Base-by-base conservation (phyloP, 2,113 vertebrate genomes). In the Caloenas nicobarica region DNA sequence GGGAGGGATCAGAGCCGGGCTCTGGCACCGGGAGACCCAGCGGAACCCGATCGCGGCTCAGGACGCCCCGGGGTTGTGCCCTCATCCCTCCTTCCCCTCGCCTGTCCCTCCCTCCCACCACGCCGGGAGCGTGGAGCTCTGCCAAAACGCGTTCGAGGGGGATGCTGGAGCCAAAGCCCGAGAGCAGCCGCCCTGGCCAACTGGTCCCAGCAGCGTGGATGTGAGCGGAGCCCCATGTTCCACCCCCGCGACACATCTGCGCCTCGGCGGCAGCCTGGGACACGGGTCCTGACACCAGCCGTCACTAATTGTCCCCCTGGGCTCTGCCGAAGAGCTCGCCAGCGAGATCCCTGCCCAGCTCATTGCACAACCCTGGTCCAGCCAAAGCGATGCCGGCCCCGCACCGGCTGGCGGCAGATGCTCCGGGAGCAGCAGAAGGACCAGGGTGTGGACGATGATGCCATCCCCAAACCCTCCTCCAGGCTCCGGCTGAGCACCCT, bases 1-100 rank as follows among this genome's bases (percentile, higher is more conserved):
- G 11, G n/a, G 62, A 44, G 22, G 62, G 34, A 69, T 22, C 2
- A 1, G 44, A 89, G 54, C 0, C 0, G 2, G 44, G 28, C 11
- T 79, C 42, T 16, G 83, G 80, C 65, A 26, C 46, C 14, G 50
- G 69, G 69, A 74, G 16, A 44, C 26, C 10, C 76, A 25, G 56
- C 42, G 3, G 64, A 81, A 50, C 72, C 77, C 1, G 2, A 69
- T 61, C 53, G 34, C 0, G 0, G 11, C 50, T 54, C 64, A 8
- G 40, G 29, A 17, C 23, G 38, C 61, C 33, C 24, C 0, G 2
- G 25, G 24, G 46, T 18, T 0, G 5, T 26, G 65, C 50, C 33
- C 36, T 89, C 36, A 16, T 42, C n/a, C 42, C 42, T 42, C 42
- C 42, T 42, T 13, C 42, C 42, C 42, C 42, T n/a, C 14, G 42